phyloP scores from a whole-genome alignment of 1,140 invertebrate species.

The Plutomurus gul region DNA sequence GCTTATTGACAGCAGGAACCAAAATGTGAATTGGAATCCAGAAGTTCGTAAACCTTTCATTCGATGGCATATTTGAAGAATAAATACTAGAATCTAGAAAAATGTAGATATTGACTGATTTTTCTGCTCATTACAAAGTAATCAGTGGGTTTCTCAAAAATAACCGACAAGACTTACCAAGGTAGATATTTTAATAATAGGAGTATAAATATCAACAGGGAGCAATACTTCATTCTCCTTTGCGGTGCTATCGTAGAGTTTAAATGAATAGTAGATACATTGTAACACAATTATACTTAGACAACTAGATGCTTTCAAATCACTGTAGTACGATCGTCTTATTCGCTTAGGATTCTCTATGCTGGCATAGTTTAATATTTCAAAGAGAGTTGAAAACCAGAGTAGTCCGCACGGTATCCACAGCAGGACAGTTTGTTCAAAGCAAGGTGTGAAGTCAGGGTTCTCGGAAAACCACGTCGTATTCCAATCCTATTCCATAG shows the following conservation, averaged over 20 bases:
- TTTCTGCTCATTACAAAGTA: background rate
- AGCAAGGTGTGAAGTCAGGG: conserved; percentile 60
- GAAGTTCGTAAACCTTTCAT: conserved; percentile 84
- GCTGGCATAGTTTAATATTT: conserved; percentile 73
- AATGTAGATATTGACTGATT: background rate
- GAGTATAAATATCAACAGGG: conserved; percentile 72
- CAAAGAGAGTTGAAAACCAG: conserved; percentile 75
- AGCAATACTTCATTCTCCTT: conserved; percentile 57
- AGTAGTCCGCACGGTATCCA: conserved; percentile 86
- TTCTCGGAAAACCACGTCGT: conserved; percentile 57
- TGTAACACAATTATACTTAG: conserved; percentile 18
- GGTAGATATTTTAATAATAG: conserved; percentile 64
- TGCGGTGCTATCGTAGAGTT: background rate
- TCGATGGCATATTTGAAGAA: conserved; percentile 53
- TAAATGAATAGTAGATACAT: background rate
- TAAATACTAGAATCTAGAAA: background rate
- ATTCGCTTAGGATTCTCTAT: conserved; percentile 78
- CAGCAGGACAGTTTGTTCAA: conserved; percentile 63
- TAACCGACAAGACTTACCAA: conserved; percentile 60
- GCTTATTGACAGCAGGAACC: conserved; percentile 73
- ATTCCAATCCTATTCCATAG: conserved; percentile 54
- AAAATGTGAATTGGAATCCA: conserved; percentile 86
- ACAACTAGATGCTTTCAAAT: conserved; percentile 67
- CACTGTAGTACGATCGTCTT: conserved; percentile 76
- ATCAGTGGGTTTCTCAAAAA: conserved; percentile 64